phyloP scores from a whole-genome alignment of 1,140 invertebrate genomes.

The Drosophila trapezifrons region DNA sequence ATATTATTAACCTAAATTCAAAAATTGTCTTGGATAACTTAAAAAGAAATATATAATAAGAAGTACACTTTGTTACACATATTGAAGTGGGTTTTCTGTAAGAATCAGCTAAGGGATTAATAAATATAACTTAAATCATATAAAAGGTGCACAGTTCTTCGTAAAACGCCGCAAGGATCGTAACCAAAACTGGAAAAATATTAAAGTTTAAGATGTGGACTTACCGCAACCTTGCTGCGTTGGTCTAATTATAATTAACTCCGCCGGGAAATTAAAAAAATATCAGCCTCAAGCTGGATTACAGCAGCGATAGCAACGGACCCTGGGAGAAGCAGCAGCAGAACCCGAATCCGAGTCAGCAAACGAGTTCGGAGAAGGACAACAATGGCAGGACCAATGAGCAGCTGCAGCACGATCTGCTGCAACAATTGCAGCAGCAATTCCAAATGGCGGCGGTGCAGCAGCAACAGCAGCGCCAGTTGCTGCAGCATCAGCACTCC shows the following conservation, averaged over 20 bases:
- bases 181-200: background rate
- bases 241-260: constrained; percentile 4
- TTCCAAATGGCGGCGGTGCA: constrained; percentile 68
- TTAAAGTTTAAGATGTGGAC: background rate
- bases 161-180: background rate
- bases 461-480: constrained; percentile 54
- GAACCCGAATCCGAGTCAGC: constrained; percentile 43
- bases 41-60: no score
- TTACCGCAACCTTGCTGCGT: background rate
- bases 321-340: constrained; percentile 81
- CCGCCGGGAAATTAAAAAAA: constrained; percentile 1
- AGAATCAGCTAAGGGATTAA: no score
- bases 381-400: constrained; percentile 49
- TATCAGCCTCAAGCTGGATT: constrained; percentile 76
- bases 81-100: no score
- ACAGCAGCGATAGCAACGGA: constrained; percentile 73
- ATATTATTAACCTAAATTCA: no score
- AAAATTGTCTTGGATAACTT: no score
- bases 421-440: constrained; percentile 70
- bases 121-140: no score
- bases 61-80: no score
- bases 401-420: constrained; percentile 68
- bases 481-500: constrained; percentile 66
- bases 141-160: no score
- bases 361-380: constrained; percentile 24